These are phyloP conservation scores for Misgurnus mizolepis DNA, from an alignment of 2,113 vertebrate genomes.

Conservation along the genomic window DNA sequence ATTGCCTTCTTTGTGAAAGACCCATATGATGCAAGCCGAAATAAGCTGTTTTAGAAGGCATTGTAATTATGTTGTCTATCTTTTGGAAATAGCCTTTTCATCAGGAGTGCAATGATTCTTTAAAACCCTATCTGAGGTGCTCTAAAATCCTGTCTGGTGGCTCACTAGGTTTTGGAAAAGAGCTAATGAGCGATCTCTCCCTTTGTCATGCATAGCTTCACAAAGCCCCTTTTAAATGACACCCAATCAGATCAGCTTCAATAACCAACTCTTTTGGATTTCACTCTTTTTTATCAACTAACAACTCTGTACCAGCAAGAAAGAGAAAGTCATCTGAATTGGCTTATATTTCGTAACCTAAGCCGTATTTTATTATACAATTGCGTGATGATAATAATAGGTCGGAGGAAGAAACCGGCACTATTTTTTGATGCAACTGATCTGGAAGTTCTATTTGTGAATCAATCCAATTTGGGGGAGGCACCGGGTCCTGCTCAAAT, in stretches of 20 bases:
- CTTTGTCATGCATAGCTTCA: neutral
- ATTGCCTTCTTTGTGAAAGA: too few relatives aligned
- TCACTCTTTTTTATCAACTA: neutral
- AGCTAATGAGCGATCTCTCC: neutral
- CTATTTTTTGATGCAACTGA: constrained; percentile 7
- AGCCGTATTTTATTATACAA: constrained; percentile 9
- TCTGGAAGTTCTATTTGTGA: neutral
- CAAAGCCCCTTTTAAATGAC: neutral
- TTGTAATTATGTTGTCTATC: neutral
- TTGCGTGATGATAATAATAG: constrained; percentile 2
- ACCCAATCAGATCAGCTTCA: neutral
- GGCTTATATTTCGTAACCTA: neutral
- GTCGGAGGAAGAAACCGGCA: neutral
- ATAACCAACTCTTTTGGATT: neutral
- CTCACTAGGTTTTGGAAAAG: too few relatives aligned
- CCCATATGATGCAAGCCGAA: neutral
- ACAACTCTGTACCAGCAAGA: neutral
- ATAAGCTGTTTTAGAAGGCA: neutral
- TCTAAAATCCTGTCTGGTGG: too few relatives aligned
- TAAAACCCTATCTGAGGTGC: too few relatives aligned
- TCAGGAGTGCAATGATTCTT: too few relatives aligned
- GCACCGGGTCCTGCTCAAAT: neutral
- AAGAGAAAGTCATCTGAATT: neutral
- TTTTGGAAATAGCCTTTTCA: too few relatives aligned
- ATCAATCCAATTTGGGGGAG: neutral